These are phyloP conservation scores for Lethenteron reissneri DNA, from an alignment of 2,113 vertebrate genomes.

Conservation along the genomic window DNA sequence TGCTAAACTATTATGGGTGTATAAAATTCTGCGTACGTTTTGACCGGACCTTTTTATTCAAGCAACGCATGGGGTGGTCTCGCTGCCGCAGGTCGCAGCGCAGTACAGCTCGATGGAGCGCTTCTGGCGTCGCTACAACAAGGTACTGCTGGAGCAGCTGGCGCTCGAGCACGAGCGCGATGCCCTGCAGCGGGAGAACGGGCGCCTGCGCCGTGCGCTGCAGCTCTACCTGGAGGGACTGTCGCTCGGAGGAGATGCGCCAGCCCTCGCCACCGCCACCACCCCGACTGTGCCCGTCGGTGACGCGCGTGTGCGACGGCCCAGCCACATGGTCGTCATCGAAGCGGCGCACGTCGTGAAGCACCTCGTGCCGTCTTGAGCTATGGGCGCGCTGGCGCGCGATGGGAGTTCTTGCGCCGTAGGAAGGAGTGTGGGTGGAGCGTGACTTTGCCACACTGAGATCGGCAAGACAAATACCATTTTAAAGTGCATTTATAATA, in stretches of 20 bases:
- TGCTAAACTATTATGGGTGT: no score
- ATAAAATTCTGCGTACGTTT: no score
- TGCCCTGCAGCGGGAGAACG: conserved; percentile 22
- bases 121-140: conserved; percentile 52
- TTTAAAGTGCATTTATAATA: no score
- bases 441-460: no score
- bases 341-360: conserved; percentile 19
- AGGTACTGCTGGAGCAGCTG: conserved; percentile 34
- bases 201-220: conserved; percentile 24
- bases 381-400: no score
- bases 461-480: no score
- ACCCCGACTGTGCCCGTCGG: not conserved
- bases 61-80: no score
- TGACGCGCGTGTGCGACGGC: not conserved
- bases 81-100: conserved; percentile 11
- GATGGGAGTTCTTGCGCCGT: no score
- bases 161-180: conserved; percentile 19
- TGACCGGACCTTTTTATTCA: no score
- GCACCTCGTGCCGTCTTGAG: conserved; percentile 9
- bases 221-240: conserved; percentile 32
- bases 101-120: conserved; percentile 28
- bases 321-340: conserved; percentile 11
- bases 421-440: no score
- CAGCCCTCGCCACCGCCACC: conserved; percentile 8
- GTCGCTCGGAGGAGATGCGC: conserved; percentile 19